Evolutionary conservation across 2,797 vertebrate genomes (phyloP), one percentile per base, ranked within the genome.

Genomic region (Leptatherina wallacei): DNA sequence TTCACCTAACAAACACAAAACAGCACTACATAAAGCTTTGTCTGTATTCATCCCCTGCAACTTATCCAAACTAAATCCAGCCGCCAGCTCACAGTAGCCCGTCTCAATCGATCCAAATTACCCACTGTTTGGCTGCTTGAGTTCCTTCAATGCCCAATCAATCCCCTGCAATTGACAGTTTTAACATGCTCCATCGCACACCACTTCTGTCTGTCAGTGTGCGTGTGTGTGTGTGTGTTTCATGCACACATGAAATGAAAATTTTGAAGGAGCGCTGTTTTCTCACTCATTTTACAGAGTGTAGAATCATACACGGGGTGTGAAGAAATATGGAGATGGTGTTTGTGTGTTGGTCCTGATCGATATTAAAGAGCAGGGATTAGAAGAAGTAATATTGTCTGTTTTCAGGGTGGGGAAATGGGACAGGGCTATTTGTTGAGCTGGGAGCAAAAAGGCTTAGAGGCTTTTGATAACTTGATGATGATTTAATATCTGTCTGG

Each of bases 111-210:
- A 94, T 92, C 87, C 86, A 81, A 82, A 92, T 94, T 89, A 92
- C 80, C 89, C 87, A 89, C 71, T 71, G 91, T 88, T 92, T 90
- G 92, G 85, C 88, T 90, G 90, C 90, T 86, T 40, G 80, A 88
- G 90, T 88, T 91, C 88, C 88, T 91, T 90, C 90, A 83, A 92
- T 89, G 87, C 75, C 86, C 79, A 78, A 93, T 93, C 93, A 87
- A 93, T 93, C 82, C 71, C 38, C 51, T 58, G 78, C 88, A 87
- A 93, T 91, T 80, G 88, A 87, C 88, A 77, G 64, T 83, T 89
- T 88, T 84, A 88, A 88, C 78, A 83, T 86, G 91, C 90, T 91
- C 67, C 69, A 72, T 22, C 8, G 62, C 89, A 83, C 90, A 82
- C 61, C 69, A n/a, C 54, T 38, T 52, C 64, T 27, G 44, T 32